Evolutionary conservation across 2,113 vertebrate species (phyloP), one percentile per base, ranked within the genome.

Genomic region (Nycticorax nycticorax): DNA sequence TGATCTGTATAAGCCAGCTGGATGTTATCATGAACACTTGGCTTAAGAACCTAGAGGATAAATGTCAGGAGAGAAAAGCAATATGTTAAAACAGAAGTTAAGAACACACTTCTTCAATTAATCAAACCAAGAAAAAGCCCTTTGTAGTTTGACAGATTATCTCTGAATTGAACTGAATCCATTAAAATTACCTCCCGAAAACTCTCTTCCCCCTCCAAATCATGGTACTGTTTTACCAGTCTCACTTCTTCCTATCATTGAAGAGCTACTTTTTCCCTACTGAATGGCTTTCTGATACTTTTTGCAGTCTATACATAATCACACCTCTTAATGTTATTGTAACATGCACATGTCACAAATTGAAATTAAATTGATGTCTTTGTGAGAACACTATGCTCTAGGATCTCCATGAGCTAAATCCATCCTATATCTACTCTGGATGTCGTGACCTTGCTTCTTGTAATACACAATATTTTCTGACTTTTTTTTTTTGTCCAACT

Each of bases 11-110:
- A 50, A 69, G 20, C 21, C 71, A 47, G 56, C 45, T 90, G 66
- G 48, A 85, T 88, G 76, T 37, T 93, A 77, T 81, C 75, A 95
- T 93, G 83, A 85, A 75, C 32, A 35, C 78, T 88, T 82, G 68
- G 52, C 32, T 91, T 95, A 72, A 68, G 92, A 93, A 84, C 69
- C 97, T 97, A 62, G 75, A 94, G 30, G 53, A 71, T 6, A 88
- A 93, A 79, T 60, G 50, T 55, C 41, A 82, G 79, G 23, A 85
- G 30, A 92, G 37, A 78, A 85, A 96, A 88, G 21, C 35, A 53
- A 12, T 56, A 67, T 53, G 32, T 91, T 48, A 95, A 71, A 93
- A 57, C 26, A 79, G 52, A 85, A 85, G 82, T 66, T 80, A 66
- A 66, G 45, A 53, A 43, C 18, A 32, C 14, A 53, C 11, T 56